Evolutionary conservation across 2,113 vertebrate species (phyloP).

Genomic region (Gymnorhina tibicen): DNA sequence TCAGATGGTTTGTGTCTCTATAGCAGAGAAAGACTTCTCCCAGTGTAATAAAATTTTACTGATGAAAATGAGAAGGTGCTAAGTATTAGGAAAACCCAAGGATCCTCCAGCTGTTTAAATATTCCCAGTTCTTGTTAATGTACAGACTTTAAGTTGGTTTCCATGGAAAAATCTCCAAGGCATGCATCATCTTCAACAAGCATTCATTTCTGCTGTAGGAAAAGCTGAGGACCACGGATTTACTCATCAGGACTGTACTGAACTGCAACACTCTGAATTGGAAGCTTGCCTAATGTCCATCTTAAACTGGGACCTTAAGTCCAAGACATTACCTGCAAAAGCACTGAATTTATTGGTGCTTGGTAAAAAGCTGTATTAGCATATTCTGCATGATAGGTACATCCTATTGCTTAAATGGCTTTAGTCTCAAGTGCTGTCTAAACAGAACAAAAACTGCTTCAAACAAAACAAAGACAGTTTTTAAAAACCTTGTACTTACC

Average conservation of each 20-base stretch:
- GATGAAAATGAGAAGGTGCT: not conserved
- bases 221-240: not conserved
- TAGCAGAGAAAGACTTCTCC: not conserved
- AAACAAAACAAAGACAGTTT: not conserved
- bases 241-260: not conserved
- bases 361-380: not conserved
- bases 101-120: not conserved
- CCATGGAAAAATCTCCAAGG: not conserved
- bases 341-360: not conserved
- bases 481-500: not conserved
- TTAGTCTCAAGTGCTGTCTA: not conserved
- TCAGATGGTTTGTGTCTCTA: not conserved
- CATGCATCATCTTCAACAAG: not conserved
- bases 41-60: not conserved
- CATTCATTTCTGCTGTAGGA: not conserved
- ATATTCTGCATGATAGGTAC: not conserved
- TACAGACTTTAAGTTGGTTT: not conserved
- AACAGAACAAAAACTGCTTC: not conserved
- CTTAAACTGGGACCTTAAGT: not conserved
- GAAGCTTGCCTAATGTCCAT: not conserved
- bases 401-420: not conserved
- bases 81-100: not conserved
- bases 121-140: not conserved
- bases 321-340: not conserved
- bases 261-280: not conserved